These are phyloP conservation scores for Stenodera caucasica DNA, from an alignment of 2,888 invertebrate species.

Conservation along the genomic window DNA sequence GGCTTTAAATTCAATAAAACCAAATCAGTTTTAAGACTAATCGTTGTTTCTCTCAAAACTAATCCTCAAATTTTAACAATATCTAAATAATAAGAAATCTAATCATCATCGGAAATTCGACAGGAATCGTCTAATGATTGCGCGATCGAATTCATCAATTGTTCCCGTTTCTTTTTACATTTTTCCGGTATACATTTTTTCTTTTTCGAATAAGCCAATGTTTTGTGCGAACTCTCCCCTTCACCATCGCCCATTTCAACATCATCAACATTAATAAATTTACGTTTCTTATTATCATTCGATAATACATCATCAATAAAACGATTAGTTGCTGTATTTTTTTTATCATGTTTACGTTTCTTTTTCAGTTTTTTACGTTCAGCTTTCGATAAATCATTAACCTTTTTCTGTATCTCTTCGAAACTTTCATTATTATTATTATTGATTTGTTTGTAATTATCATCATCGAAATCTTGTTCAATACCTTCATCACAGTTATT, in stretches of 20 bases:
- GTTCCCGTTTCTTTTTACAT: slow-evolving; percentile 32
- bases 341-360: slow-evolving; percentile 44
- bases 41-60: background rate
- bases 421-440: slow-evolving; percentile 45
- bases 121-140: slow-evolving; percentile 46
- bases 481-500: slow-evolving; percentile 44
- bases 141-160: slow-evolving; percentile 43
- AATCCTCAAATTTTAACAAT: background rate
- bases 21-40: background rate
- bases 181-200: slow-evolving; percentile 30
- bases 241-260: slow-evolving; percentile 28
- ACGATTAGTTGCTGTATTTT: slow-evolving; percentile 33
- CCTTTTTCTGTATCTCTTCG: slow-evolving; percentile 43
- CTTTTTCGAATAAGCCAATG: slow-evolving; percentile 34
- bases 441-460: slow-evolving; percentile 20
- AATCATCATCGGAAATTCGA: slow-evolving; percentile 49
- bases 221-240: slow-evolving; percentile 33
- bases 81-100: background rate
- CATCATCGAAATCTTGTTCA: slow-evolving; percentile 45
- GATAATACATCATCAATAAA: slow-evolving; percentile 35
- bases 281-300: slow-evolving; percentile 43
- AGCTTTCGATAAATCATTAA: slow-evolving; percentile 47
- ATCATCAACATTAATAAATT: slow-evolving; percentile 39
- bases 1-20: background rate
- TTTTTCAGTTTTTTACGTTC: slow-evolving; percentile 49